These are phyloP conservation scores for Pardalotus punctatus DNA, from an alignment of 2,113 vertebrate genomes.

Conservation along the genomic window DNA sequence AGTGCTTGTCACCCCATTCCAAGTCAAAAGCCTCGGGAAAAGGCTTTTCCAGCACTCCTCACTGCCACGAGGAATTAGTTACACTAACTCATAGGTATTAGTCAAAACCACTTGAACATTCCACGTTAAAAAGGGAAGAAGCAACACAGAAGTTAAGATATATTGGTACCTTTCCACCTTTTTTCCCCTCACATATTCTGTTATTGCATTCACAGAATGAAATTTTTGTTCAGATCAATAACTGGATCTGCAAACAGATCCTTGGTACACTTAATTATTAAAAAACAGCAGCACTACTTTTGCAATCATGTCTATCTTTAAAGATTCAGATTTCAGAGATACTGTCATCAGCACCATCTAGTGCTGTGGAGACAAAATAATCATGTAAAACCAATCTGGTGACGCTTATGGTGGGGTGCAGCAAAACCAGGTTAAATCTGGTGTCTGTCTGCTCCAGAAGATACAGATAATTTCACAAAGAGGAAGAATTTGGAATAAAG, in stretches of 20 bases:
- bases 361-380: conserved; percentile 39
- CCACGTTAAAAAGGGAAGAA: neutral
- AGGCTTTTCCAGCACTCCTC: neutral
- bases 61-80: neutral
- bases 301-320: neutral
- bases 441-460: neutral
- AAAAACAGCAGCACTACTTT: neutral
- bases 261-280: too few species aligned
- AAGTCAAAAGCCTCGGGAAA: neutral
- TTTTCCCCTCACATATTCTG: accelerated
- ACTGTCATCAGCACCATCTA: conserved; percentile 63
- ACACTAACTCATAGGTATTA: neutral
- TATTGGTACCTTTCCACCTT: neutral
- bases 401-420: neutral
- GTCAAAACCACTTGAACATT: neutral
- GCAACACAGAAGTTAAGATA: neutral
- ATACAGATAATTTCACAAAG: neutral
- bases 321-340: neutral
- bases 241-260: neutral
- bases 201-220: neutral
- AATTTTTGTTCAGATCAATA: neutral
- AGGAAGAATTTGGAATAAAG: neutral
- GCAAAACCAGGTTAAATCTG: neutral
- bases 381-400: neutral
- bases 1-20: neutral